Base-by-base conservation (phyloP, 2,113 vertebrate species). In the Micronycteris hirsuta region DNA sequence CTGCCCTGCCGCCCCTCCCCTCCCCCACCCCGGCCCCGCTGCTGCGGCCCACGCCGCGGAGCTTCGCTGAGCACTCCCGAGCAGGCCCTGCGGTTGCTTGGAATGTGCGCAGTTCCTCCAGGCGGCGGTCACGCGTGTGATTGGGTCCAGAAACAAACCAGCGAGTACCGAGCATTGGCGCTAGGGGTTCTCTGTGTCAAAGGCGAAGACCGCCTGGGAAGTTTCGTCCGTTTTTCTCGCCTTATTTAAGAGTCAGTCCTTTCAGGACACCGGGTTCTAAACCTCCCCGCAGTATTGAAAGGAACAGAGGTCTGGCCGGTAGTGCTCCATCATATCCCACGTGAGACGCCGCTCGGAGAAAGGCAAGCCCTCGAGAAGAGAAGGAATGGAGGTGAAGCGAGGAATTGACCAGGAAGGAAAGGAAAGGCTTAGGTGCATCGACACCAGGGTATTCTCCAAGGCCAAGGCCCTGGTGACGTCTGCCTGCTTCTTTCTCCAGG, bases 171-270 rank as follows among this genome's bases (percentile, higher is more conserved):
- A 85, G 78, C 28, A 4, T 45, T 61, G 95, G 94, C 97, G 94
- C 97, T 97, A 97, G 97, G 96, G 97, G 97, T 97, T 97, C 93
- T 95, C 94, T 89, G 61, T 94, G 97, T 94, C 94, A 95, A 93
- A 97, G 94, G 89, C 88, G 84, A 94, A 89, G 95, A 84, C 74
- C 86, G 83, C 19, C 41, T 76, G 61, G 76, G 49, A 96, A 97
- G 78, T 89, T 74, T 74, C 14, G 41, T 76, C n/a, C 2, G 4
- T 82, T 95, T 91, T 73, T 96, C 43, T 91, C 3, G 20, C 76
- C 47, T 84, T 54, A 52, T 70, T 45, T 56, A 38, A 78, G 41
- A 94, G 65, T 61, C 88, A 61, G 0, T 86, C 54, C 58, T 95
- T 88, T 96, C 65, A 15, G 52, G 85, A 80, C 63, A 7, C 33